Conservation (phyloP, 2,797 vertebrate species). For the Rhadinocentrus ornatus region DNA sequence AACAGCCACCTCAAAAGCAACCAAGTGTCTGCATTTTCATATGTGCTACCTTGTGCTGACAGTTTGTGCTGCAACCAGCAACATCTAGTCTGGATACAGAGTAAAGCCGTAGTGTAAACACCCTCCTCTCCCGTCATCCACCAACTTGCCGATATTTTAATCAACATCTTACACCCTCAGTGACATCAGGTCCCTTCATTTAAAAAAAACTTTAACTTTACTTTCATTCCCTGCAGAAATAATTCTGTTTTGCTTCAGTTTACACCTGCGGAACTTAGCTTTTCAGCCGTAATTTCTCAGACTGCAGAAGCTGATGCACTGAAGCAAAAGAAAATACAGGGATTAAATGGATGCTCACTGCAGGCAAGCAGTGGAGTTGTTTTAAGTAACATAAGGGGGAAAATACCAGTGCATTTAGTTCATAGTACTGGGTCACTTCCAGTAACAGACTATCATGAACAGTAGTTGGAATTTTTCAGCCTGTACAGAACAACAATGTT, state of each 20-base stretch:
- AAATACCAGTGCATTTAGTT: neutral
- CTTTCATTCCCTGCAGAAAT: conserved; percentile 34
- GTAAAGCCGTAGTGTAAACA: conserved; percentile 8
- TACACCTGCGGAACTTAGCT: too few species aligned
- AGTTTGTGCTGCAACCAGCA: conserved; percentile 11
- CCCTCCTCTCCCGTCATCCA: conserved; percentile 3
- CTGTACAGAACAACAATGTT: neutral
- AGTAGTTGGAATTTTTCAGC: neutral
- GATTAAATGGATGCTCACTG: neutral
- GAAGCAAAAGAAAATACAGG: neutral
- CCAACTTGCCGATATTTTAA: conserved; percentile 24
- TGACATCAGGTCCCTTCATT: conserved; percentile 28
- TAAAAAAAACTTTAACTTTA: conserved; percentile 12
- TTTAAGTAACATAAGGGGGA: neutral
- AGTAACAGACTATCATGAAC: neutral
- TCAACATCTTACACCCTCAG: conserved; percentile 20
- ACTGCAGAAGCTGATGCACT: neutral
- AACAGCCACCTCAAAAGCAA: conserved; percentile 15
- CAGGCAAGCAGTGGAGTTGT: neutral
- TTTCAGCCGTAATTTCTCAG: too few species aligned
- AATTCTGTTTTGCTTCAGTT: neutral
- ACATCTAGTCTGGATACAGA: conserved; percentile 2
- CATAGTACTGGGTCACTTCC: neutral
- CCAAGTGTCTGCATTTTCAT: conserved; percentile 1
- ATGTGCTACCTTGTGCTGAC: conserved; percentile 15